Evolutionary conservation across 2,113 vertebrate species (phyloP), one percentile per base, ranked within the genome.

Genomic region (Rattus rattus): DNA sequence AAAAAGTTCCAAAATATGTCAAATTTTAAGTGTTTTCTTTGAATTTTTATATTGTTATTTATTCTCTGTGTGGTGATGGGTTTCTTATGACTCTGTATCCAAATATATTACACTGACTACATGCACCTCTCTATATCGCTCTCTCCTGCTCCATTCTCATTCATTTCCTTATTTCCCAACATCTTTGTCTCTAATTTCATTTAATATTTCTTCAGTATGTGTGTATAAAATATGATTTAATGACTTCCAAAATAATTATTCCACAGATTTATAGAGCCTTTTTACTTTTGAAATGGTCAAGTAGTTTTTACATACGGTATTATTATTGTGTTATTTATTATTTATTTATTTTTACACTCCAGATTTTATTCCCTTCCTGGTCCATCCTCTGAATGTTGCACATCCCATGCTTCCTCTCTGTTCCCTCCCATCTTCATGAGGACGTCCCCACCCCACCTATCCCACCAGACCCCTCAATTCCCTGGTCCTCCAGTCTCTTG

Each of bases 1-100:
- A 65, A 2, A 86, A 75, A 67, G 49, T 83, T 92, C 24, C 14
- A 91, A 70, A 86, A 75, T n/a, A 84, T 36, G 1, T 30, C 65
- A 54, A n/a, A 84, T 92, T 75, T 54, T 4, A 70, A 95, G 90
- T 84, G 24, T 76, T 89, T 80, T 54, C 77, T 54, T 54, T 80
- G 47, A 54, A 77, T 49, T 77, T 49, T 14, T 4, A 52, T 54
- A 36, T 20, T 54, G 7, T 8, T 19, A 54, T 43, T 24, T 77
- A 77, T 77, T 49, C 11, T 5, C 11, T 77, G 43, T 77, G 14
- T 0, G 14, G 4, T 43, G n/a, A 73, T 73, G 72, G 20, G n/a
- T 43, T 73, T 43, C 19, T 22, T 73, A 73, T 22, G 72, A 73
- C n/a, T 10, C n/a, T 22, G 2, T n/a, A 22, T 43, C 19, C n/a